Percentiles rank a stretch among this genome's conserved stretches.
phyloP scores from a whole-genome alignment of 2,797 vertebrate genomes.

The Enteromius thamalakanensis region DNA sequence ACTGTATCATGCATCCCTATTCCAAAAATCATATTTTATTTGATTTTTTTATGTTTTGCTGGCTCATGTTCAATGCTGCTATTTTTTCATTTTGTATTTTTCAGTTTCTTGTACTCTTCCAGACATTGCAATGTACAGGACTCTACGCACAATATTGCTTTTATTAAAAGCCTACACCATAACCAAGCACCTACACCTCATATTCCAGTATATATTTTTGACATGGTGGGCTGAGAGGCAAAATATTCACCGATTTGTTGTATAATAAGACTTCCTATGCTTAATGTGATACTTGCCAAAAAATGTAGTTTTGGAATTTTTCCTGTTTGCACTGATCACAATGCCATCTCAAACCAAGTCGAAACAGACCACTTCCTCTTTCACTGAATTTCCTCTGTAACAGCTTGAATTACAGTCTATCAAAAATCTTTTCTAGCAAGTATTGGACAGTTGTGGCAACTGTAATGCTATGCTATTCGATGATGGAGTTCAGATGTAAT shows the following conservation, averaged over 20 bases:
- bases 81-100: not conserved
- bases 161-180: conserved; percentile 2
- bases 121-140: conserved; percentile 36
- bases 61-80: conserved; percentile 36
- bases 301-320: not conserved
- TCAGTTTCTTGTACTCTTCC: not conserved
- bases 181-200: conserved; percentile 19
- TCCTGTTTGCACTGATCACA: conserved; percentile 18
- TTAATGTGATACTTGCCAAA: conserved; percentile 6
- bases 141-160: conserved; percentile 46
- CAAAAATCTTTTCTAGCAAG: not conserved
- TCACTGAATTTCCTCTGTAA: not conserved
- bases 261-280: not conserved
- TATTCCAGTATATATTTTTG: conserved; percentile 31
- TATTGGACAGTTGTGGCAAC: not conserved
- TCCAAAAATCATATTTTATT: not conserved
- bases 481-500: not conserved
- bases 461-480: not conserved
- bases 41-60: conserved; percentile 21
- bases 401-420: not conserved
- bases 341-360: not conserved
- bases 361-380: not conserved
- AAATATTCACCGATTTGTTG: conserved; percentile 1
- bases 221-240: conserved; percentile 8
- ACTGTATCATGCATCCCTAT: not conserved